A percentile compares a stretch with the other conserved stretches of the same genome.
Evolutionary conservation across 1,140 invertebrate genomes (phyloP).

Genomic region (Drosophila quadrilineata): DNA sequence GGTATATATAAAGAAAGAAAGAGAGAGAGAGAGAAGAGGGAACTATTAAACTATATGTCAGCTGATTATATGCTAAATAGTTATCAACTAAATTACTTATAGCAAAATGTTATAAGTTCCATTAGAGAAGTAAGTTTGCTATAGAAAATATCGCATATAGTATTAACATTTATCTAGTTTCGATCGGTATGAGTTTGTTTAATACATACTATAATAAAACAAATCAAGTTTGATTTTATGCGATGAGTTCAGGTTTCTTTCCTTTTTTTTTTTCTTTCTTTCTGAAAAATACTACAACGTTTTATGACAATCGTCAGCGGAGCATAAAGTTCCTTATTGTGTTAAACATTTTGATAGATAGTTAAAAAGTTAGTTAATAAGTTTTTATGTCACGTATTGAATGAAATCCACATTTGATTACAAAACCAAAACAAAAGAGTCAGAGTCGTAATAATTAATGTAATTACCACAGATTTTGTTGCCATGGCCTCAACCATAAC

Average conservation of each 20-base stretch:
- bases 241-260: conserved; percentile 28
- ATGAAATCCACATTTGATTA: conserved; percentile 12
- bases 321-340: conserved; percentile 35
- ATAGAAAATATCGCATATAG: conserved; percentile 1
- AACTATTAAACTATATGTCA: not conserved
- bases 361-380: conserved; percentile 1
- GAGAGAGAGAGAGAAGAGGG: not conserved
- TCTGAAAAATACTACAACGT: no score
- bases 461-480: conserved; percentile 27
- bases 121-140: conserved; percentile 3
- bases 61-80: conserved; percentile 18
- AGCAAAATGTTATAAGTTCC: conserved; percentile 18
- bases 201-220: not conserved
- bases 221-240: conserved; percentile 28
- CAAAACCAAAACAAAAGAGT: conserved; percentile 15
- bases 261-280: not conserved
- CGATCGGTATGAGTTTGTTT: not conserved
- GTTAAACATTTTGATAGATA: not conserved
- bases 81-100: conserved; percentile 5
- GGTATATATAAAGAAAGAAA: not conserved
- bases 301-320: not conserved
- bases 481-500: not conserved
- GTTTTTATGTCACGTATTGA: conserved; percentile 18
- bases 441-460: conserved; percentile 26
- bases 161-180: conserved; percentile 8